These are phyloP conservation scores for Formica aserva DNA, from an alignment of 2,888 invertebrate species.

Conservation along the genomic window DNA sequence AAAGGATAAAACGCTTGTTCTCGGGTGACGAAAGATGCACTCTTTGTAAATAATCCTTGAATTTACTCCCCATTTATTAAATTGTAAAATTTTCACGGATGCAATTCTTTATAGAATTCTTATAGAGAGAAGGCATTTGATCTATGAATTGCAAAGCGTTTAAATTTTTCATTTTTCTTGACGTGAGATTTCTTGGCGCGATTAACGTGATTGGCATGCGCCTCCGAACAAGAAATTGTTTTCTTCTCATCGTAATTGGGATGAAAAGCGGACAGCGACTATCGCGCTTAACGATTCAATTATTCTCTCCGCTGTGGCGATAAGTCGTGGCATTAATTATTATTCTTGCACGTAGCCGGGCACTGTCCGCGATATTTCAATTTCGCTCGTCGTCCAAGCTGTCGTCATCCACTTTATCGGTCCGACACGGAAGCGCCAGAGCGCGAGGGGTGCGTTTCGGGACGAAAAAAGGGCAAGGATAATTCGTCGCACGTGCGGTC, in stretches of 20 bases:
- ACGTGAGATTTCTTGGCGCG: neutral
- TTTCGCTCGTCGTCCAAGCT: slow-evolving; percentile 78
- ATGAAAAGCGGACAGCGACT: slow-evolving; percentile 12
- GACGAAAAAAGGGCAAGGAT: slow-evolving; percentile 49
- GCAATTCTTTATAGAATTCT: neutral
- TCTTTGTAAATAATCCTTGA: neutral
- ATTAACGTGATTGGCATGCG: neutral
- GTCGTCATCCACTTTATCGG: slow-evolving; percentile 69
- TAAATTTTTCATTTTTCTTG: neutral
- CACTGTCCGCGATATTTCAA: slow-evolving; percentile 76
- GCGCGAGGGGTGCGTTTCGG: slow-evolving; percentile 22
- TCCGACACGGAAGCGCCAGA: slow-evolving; percentile 45
- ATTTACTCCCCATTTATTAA: neutral
- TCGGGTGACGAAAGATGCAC: neutral
- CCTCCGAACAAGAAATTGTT: neutral
- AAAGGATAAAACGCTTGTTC: neutral
- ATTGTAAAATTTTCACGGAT: neutral
- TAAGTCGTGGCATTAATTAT: slow-evolving; percentile 68
- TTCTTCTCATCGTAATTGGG: slow-evolving; percentile 19
- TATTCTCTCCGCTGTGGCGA: slow-evolving; percentile 47
- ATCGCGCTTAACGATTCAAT: slow-evolving; percentile 44
- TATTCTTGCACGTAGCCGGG: slow-evolving; percentile 63
- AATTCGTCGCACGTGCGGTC: slow-evolving; percentile 72
- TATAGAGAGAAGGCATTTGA: neutral
- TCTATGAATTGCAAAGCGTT: neutral